Conservation (phyloP, 1,140 invertebrate species). For the Platorchestia sp. region DNA sequence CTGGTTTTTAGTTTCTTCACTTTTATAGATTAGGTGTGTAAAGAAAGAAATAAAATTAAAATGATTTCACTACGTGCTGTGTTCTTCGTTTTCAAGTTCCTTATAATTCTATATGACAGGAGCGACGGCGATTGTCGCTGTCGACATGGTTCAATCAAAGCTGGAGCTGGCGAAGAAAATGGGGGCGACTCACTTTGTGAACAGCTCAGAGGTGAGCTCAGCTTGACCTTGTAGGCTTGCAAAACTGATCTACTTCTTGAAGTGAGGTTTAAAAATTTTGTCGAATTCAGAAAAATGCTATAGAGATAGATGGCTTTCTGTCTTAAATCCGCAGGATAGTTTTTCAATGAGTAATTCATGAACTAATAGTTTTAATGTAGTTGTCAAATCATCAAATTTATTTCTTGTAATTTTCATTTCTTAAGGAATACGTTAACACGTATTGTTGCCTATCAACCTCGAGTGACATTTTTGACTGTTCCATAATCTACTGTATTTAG, state of each 20-base stretch:
- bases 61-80: too few relatives aligned
- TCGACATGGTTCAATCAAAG: constrained; percentile 50
- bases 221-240: background rate
- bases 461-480: background rate
- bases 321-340: background rate
- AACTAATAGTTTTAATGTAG: background rate
- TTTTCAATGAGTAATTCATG: background rate
- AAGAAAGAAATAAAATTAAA: too few relatives aligned
- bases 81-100: background rate
- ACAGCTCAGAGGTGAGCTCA: constrained; percentile 57
- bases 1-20: too few relatives aligned
- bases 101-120: constrained; percentile 39
- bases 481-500: background rate
- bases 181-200: constrained; percentile 59
- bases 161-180: constrained; percentile 59
- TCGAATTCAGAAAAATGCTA: too few relatives aligned
- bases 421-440: background rate
- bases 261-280: too few relatives aligned
- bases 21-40: too few relatives aligned
- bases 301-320: background rate
- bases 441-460: too few relatives aligned
- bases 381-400: background rate
- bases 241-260: too few relatives aligned
- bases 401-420: background rate
- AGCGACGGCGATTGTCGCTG: constrained; percentile 56